Percentiles rank a stretch among this genome's conserved stretches.
Evolutionary conservation across 2,797 vertebrate genomes (phyloP).

Genomic region (Hoplostethus atlanticus): DNA sequence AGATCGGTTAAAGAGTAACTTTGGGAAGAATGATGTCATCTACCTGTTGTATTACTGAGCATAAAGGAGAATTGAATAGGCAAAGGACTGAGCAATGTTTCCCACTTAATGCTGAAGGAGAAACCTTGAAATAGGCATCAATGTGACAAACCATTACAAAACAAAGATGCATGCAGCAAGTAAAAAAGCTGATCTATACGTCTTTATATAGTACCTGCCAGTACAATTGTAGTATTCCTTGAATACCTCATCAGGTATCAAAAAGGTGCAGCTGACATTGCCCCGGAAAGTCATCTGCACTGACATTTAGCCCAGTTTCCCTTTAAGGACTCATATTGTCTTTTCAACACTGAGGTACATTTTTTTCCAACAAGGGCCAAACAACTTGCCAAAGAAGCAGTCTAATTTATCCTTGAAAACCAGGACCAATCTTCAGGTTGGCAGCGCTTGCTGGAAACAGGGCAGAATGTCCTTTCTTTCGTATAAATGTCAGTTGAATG

Average conservation of each 20-base stretch:
- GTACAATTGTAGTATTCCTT: too few relatives aligned
- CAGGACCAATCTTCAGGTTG: constrained; percentile 36
- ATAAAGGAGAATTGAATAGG: constrained; percentile 14
- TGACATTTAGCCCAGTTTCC: not conserved
- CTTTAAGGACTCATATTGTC: not conserved
- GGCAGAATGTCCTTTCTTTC: constrained; percentile 46
- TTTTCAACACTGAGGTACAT: constrained; percentile 8
- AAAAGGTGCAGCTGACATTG: not conserved
- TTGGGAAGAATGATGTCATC: constrained; percentile 6
- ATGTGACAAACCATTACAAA: not conserved
- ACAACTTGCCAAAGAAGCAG: constrained; percentile 23
- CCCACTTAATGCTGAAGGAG: not conserved
- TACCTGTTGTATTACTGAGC: constrained; percentile 2
- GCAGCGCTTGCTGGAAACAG: constrained; percentile 41
- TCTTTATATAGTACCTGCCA: not conserved
- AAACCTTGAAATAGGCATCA: constrained; percentile 2
- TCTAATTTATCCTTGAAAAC: constrained; percentile 37
- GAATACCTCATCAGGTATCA: not conserved
- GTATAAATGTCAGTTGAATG: constrained; percentile 64
- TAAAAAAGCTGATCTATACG: too few relatives aligned
- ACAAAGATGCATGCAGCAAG: not conserved
- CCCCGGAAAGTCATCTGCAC: not conserved
- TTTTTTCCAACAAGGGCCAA: constrained; percentile 20
- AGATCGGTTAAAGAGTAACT: constrained; percentile 14
- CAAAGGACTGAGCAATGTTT: constrained; percentile 14